phyloP scores from a whole-genome alignment of 37 sponge, comb jelly and placozoan species.

The Haliclona indistincta region DNA sequence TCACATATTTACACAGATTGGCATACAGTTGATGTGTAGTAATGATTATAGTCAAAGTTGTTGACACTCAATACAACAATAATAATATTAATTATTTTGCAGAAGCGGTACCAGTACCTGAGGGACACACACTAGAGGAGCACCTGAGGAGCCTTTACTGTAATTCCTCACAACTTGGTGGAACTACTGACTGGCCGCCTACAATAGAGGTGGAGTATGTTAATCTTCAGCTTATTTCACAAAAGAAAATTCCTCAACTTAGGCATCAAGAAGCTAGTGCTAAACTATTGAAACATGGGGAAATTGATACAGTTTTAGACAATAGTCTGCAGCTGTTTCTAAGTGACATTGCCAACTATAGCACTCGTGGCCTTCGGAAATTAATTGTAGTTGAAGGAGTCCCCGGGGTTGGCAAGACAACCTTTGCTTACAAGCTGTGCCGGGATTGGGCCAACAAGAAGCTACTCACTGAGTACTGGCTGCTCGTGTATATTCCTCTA shows the following conservation, averaged over 20 bases:
- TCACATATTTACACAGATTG: too few relatives aligned
- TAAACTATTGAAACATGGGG: neutral
- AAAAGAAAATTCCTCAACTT: neutral
- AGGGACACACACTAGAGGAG: neutral
- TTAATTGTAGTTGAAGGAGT: constrained; percentile 30
- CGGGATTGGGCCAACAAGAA: constrained; percentile 11
- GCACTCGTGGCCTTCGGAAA: neutral
- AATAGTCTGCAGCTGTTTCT: neutral
- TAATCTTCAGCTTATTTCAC: constrained; percentile 2
- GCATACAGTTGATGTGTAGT: too few relatives aligned
- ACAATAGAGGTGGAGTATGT: constrained; percentile 26
- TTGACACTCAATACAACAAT: too few relatives aligned
- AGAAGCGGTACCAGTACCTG: too few relatives aligned
- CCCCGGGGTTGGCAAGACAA: constrained; percentile 37
- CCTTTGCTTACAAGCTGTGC: constrained; percentile 19
- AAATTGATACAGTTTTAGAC: neutral
- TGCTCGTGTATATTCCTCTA: constrained; percentile 18
- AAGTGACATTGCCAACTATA: constrained; percentile 7
- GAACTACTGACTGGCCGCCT: constrained; percentile 1
- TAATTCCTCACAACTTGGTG: neutral
- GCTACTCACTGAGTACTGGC: neutral
- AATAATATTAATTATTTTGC: too few relatives aligned
- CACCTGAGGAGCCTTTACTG: constrained; percentile 12
- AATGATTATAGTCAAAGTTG: too few relatives aligned
- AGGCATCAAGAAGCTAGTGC: neutral